Evolutionary conservation across 2,888 invertebrate species (phyloP), one percentile per base, ranked within the genome.

Genomic region (Cheilosia grossa): DNA sequence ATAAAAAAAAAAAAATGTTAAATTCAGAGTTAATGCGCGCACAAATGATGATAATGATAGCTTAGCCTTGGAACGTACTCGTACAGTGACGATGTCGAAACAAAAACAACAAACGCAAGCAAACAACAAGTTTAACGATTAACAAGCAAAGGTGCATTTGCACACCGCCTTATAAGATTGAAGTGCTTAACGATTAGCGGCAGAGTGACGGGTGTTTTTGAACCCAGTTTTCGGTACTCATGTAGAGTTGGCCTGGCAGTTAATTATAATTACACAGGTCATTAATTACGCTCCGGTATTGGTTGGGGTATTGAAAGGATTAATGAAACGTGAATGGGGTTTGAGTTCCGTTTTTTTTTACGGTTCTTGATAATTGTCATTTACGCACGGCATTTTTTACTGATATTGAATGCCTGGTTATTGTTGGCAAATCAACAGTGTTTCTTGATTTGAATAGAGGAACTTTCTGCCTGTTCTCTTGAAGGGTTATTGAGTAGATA

Each of bases 241-340:
- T 40, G 77, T 66, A 56, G 49, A 77, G 64, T 44, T 49, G 59
- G 58, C 24, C 69, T 73, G 83, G 66, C 74, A 66, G 80, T 49
- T 74, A 74, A 61, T 74, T 72, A 54, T 9, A 30, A 30, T 30
- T 30, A 30, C 67, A 53, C 64, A 44, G 74, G 40, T 74, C 83
- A 80, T 83, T 83, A 83, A 80, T 83, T 83, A 74, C 69, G 56
- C 64, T 69, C 44, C 58, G 74, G 47, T 64, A 63, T 69, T 58
- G 72, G 61, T n/a, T 40, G 44, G n/a, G 33, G 64, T 58, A 33
- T 64, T 37, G 53, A 66, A 59, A 64, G 66, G 53, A 63, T 37
- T 54, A 67, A 63, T 59, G 58, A 66, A 59, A 73, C 54, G 44
- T 47, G 54, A 61, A 47, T 54, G 42, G 19, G 37, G 21, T 15